Percentiles rank a stretch among this genome's conserved stretches.
Conservation (phyloP, 92 coral and sea anemone species). For the Isaurus tuberculatus region DNA sequence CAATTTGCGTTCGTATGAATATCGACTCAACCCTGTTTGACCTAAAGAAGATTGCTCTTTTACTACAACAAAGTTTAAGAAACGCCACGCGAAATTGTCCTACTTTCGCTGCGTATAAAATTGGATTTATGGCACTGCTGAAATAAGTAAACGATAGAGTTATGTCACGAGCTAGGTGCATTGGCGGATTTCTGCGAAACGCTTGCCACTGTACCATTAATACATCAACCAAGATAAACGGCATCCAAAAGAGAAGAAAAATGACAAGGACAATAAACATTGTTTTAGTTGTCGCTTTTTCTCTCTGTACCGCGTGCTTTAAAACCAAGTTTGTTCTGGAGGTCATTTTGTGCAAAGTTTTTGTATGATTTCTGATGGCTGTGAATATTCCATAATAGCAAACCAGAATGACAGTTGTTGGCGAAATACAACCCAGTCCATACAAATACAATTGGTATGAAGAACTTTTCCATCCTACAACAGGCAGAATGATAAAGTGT, state of each 20-base stretch:
- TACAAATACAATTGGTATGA: slow-evolving; percentile 75
- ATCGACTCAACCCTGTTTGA: slow-evolving; percentile 21
- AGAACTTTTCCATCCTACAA: slow-evolving; percentile 63
- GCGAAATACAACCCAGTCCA: slow-evolving; percentile 71
- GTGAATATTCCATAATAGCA: slow-evolving; percentile 73
- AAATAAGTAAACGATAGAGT: slow-evolving; percentile 87
- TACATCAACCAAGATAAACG: slow-evolving; percentile 73
- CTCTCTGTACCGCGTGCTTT: slow-evolving; percentile 73
- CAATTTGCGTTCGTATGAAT: neutral
- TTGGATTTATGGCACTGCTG: slow-evolving; percentile 83
- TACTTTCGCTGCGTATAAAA: slow-evolving; percentile 80
- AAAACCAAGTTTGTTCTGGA: slow-evolving; percentile 61
- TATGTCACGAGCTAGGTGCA: slow-evolving; percentile 77
- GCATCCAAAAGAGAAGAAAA: slow-evolving; percentile 78
- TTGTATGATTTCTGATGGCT: slow-evolving; percentile 71
- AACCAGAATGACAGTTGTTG: slow-evolving; percentile 61
- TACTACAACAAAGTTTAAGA: slow-evolving; percentile 45
- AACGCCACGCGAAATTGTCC: slow-evolving; percentile 82
- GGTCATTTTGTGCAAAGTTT: slow-evolving; percentile 58
- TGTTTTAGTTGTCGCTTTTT: slow-evolving; percentile 84
- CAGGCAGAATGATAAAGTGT: slow-evolving; percentile 62
- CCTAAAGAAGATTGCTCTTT: neutral
- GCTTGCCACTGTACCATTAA: slow-evolving; percentile 81
- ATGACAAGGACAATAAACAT: slow-evolving; percentile 75
- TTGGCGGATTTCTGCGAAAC: slow-evolving; percentile 47